Evolutionary conservation across 1,140 invertebrate species (phyloP).

Genomic region (Drosophila biarmipes): DNA sequence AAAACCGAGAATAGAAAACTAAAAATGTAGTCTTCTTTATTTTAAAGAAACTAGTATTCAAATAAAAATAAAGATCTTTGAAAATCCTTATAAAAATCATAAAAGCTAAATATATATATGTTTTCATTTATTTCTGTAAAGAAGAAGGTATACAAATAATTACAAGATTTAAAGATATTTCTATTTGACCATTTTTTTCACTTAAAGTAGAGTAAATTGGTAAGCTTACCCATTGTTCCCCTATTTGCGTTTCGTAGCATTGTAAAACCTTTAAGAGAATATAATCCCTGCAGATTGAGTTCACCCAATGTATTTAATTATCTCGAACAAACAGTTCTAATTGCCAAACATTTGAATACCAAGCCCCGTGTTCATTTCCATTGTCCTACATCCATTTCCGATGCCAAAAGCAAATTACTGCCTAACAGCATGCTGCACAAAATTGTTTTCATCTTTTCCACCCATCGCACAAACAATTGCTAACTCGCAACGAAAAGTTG

Average conservation of each 20-base stretch:
- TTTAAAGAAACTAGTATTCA: neutral
- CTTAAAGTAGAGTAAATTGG: too few species aligned
- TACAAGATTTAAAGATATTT: too few species aligned
- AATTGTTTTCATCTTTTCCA: constrained; percentile 30
- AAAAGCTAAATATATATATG: too few species aligned
- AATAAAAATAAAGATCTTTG: neutral
- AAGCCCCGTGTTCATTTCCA: neutral
- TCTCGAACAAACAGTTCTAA: neutral
- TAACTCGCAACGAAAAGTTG: constrained; percentile 36
- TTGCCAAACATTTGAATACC: constrained; percentile 3
- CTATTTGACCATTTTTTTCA: too few species aligned
- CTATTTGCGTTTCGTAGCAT: neutral
- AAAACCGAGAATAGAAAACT: constrained; percentile 5
- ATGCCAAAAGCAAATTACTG: constrained; percentile 1
- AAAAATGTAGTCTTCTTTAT: neutral
- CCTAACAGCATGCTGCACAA: constrained; percentile 26
- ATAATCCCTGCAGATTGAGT: neutral
- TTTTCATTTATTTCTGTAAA: too few species aligned
- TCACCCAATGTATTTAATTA: neutral
- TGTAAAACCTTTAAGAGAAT: neutral
- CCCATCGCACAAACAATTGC: constrained; percentile 25
- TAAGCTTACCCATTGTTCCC: neutral
- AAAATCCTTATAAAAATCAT: too few species aligned
- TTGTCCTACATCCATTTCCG: neutral
- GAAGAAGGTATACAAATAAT: too few species aligned